Evolutionary conservation across 2,888 invertebrate species (phyloP).

Genomic region (Ethmia dodecea): DNA sequence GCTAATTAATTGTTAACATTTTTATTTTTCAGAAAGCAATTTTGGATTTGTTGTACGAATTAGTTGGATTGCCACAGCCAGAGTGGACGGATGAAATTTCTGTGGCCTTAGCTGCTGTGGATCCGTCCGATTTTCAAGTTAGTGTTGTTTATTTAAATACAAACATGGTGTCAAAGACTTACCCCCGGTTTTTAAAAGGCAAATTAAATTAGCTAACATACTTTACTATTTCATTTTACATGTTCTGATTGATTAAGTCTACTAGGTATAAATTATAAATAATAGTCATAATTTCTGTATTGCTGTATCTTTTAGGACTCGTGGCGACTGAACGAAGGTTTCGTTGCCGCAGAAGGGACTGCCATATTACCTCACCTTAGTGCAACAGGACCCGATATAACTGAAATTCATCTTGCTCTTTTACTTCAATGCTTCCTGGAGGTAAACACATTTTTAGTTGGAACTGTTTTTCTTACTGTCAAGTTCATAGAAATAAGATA

Average conservation of each 20-base stretch:
- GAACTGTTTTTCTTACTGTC: too few relatives aligned
- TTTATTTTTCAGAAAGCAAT: conserved; percentile 85
- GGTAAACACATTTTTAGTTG: conserved; percentile 43
- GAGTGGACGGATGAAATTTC: conserved; percentile 96
- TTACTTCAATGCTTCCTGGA: conserved; percentile 93
- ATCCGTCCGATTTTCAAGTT: conserved; percentile 88
- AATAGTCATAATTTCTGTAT: too few relatives aligned
- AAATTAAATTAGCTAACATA: too few relatives aligned
- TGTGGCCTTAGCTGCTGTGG: conserved; percentile 91
- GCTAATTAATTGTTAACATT: too few relatives aligned
- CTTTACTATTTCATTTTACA: too few relatives aligned
- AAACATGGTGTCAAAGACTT: too few relatives aligned
- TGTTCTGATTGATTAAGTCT: too few relatives aligned
- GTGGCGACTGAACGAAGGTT: conserved; percentile 95
- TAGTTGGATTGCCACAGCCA: conserved; percentile 91
- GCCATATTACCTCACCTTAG: conserved; percentile 91
- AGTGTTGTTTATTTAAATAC: conserved; percentile 15
- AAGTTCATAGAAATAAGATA: background rate
- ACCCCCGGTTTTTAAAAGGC: too few relatives aligned
- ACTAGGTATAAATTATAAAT: too few relatives aligned
- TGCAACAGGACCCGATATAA: conserved; percentile 90
- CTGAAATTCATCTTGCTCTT: conserved; percentile 93
- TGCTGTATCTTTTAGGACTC: conserved; percentile 78
- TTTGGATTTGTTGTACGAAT: conserved; percentile 93
- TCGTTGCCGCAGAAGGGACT: conserved; percentile 95